Conservation (phyloP, 2,888 invertebrate genomes). For the Microplitis deprimator region DNA sequence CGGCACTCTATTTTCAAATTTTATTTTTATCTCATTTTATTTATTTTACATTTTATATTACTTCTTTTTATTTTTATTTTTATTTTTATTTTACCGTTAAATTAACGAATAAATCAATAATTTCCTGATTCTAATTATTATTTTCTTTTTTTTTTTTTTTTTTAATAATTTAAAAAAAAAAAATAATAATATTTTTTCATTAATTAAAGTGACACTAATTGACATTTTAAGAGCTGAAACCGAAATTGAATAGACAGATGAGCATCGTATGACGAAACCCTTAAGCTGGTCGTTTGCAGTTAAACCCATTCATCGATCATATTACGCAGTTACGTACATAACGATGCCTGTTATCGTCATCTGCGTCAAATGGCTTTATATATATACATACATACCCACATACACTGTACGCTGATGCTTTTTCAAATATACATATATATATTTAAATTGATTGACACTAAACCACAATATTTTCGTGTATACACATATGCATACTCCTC, state of each 20-base stretch:
- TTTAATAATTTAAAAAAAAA: neutral
- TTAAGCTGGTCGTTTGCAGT: constrained; percentile 1
- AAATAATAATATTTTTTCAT: neutral
- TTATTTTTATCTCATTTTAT: constrained; percentile 12
- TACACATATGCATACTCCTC: neutral
- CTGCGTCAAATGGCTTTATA: neutral
- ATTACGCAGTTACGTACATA: constrained; percentile 1
- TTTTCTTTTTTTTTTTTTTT: too few relatives aligned
- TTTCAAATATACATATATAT: neutral
- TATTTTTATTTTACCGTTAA: neutral
- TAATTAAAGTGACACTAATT: neutral
- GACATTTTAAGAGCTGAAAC: neutral
- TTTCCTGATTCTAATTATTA: neutral
- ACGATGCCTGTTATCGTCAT: constrained; percentile 1
- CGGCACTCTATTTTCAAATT: constrained; percentile 24
- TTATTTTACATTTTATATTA: neutral
- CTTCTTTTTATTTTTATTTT: neutral
- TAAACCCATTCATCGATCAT: constrained; percentile 1
- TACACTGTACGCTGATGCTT: neutral
- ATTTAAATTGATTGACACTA: neutral
- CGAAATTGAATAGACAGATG: neutral
- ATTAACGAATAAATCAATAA: neutral
- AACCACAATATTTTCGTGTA: neutral
- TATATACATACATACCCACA: neutral
- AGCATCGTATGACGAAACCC: neutral